Percentiles rank a stretch among this genome's conserved stretches.
Conservation (phyloP, 2,888 invertebrate species). For the Synergus japonicus region DNA sequence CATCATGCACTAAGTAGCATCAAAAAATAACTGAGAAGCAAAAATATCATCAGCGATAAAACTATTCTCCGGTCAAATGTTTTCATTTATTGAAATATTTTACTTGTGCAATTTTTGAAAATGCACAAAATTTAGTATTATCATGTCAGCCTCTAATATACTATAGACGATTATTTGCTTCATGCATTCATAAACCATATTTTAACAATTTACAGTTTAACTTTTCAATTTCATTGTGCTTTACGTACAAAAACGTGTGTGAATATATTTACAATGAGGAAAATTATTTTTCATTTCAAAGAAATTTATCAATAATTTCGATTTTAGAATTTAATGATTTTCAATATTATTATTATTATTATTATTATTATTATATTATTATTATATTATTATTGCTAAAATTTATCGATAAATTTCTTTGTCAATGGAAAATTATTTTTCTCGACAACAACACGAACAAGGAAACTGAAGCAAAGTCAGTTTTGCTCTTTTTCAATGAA, state of each 20-base stretch:
- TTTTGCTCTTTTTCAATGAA: constrained; percentile 34
- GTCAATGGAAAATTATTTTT: constrained; percentile 3
- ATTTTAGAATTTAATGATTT: not conserved
- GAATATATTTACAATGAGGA: not conserved
- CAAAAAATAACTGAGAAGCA: constrained; percentile 10
- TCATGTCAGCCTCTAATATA: not conserved
- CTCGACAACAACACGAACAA: constrained; percentile 18
- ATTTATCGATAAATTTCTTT: not conserved
- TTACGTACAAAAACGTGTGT: constrained; percentile 9
- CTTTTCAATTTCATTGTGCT: constrained; percentile 5
- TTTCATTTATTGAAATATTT: not conserved
- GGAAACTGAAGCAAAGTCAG: constrained; percentile 29
- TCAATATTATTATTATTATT: not conserved
- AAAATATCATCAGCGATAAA: constrained; percentile 18
- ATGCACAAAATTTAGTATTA: not conserved
- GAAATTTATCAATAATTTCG: not conserved
- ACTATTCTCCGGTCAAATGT: not conserved
- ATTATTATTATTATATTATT: too few species aligned
- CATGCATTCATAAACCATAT: constrained; percentile 10
- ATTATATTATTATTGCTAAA: not conserved
- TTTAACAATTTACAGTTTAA: not conserved
- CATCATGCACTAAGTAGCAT: constrained; percentile 34
- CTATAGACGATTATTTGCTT: constrained; percentile 21
- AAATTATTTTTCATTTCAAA: constrained; percentile 27
- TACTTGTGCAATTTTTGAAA: not conserved